Base-by-base conservation (phyloP, 1,140 invertebrate genomes). In the Pantala flavescens region DNA sequence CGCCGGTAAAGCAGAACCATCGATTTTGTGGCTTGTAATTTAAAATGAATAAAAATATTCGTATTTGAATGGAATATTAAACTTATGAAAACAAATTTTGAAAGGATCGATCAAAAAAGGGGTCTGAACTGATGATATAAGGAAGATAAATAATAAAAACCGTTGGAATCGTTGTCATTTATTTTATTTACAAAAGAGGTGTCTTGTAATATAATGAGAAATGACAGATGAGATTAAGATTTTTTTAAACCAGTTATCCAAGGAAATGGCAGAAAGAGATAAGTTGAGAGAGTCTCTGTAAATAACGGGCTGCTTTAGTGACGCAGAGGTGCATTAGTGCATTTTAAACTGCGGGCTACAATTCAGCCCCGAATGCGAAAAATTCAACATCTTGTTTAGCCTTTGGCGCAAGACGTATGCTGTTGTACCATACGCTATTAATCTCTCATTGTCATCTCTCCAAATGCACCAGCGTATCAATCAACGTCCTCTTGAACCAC, bases 151-250 rank as follows among this genome's bases (percentile, higher is more conserved):
- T 3, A 21, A 63, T 7, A 19, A 16, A 14, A 63, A 16, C 49
- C 14, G 5, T 7, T 19, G 12, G 12, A 7, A 63, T 63, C 49
- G 49, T 63, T 63, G 49, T 63, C 49, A 63, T 63, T 63, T 63
- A 63, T 63, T 63, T 63, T 63, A 19, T 19, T 63, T 63, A 19
- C 14, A 16, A 63, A 63, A 63, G n/a, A 63, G 49, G 49, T 21
- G 49, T 63, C 12, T 63, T 63, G 49, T 63, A 63, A 63, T 63
- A 63, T 63, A 63, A 63, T 63, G 49, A 63, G 49, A 63, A 63
- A 63, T 63, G 49, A 63, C 49, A 63, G 49, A 63, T 63, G 49
- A 63, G 49, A 63, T 63, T 63, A 63, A 63, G 49, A 63, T 63
- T 63, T 63, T n/a, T n/a, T 63, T 63, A 7, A 63, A 63, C 49